Evolutionary conservation across 2,888 invertebrate species (phyloP), one percentile per base, ranked within the genome.

Genomic region (Stictocephala bisonia): DNA sequence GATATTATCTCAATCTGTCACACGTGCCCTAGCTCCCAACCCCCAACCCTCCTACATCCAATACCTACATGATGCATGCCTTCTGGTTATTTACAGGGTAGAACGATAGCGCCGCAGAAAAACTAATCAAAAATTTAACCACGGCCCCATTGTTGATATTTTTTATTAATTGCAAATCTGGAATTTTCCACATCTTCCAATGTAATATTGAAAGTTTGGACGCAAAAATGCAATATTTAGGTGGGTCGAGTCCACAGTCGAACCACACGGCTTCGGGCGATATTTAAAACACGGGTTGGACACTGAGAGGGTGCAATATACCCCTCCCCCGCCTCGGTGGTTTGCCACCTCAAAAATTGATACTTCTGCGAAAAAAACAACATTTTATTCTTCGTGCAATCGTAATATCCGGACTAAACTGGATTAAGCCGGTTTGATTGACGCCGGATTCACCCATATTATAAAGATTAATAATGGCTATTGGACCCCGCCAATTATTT

Each of bases 151-250:
- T 64, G 64, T 64, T 44, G 26, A 64, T 64, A 64, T 64, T 64
- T 64, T 64, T 64, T 41, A 64, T 64, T 64, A 64, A 64, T 64
- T 64, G 44, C 64, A 40, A 44, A 40, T 64, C 64, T 64, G 64
- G 64, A 64, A 64, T 64, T 64, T 64, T 64, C 64, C 64, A 64
- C 64, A 64, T 64, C 64, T 64, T 64, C 64, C 64, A 44, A 41
- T 64, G 64, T 44, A 64, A 64, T 64, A 64, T 64, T 64, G 64
- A 64, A 64, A 64, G 64, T 64, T 64, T 40, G 64, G 40, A 64
- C 64, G 27, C 64, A 64, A 64, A 64, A 64, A 64, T 64, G 64
- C 64, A 64, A 64, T 64, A 64, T 64, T 64, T 64, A 64, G 64
- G 64, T 40, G 64, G 27, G n/a, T n/a, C 64, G 60, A 60, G 60